Conservation (phyloP, 2,113 vertebrate species). For the Dunckerocampus dactyliophorus region DNA sequence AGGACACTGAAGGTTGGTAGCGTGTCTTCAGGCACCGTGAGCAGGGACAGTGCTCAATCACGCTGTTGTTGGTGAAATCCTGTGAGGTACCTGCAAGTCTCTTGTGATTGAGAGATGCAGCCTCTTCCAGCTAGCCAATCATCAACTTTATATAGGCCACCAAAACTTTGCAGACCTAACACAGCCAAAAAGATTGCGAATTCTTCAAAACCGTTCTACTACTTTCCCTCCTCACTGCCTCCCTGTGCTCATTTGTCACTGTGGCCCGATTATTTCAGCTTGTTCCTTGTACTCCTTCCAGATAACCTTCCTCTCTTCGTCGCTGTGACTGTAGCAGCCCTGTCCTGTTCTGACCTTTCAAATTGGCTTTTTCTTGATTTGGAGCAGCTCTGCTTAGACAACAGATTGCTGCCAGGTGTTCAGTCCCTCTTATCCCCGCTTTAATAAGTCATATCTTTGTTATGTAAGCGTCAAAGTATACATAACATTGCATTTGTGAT, state of each 20-base stretch:
- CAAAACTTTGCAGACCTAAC: conserved; percentile 45
- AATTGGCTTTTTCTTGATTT: conserved; percentile 28
- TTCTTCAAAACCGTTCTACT: conserved; percentile 38
- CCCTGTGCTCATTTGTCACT: conserved; percentile 70
- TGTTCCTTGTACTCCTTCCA: conserved; percentile 51
- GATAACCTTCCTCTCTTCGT: conserved; percentile 48
- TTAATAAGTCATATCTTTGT: conserved; percentile 16
- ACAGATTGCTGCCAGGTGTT: conserved; percentile 18
- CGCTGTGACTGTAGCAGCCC: conserved; percentile 25
- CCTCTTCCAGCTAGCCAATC: conserved; percentile 21
- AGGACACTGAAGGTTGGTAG: conserved; percentile 51
- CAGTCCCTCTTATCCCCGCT: conserved; percentile 14
- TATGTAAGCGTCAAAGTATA: neutral
- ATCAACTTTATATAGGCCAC: conserved; percentile 66
- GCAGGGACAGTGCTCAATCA: conserved; percentile 26
- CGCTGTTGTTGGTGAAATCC: conserved; percentile 34
- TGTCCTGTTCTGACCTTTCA: conserved; percentile 26
- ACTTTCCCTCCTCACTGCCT: conserved; percentile 43
- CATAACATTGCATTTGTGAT: conserved; percentile 10
- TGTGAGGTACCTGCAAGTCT: conserved; percentile 33
- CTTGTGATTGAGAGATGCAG: conserved; percentile 43
- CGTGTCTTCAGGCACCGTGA: conserved; percentile 14
- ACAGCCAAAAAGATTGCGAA: conserved; percentile 35
- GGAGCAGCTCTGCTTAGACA: conserved; percentile 17
- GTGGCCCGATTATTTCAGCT: conserved; percentile 76